A percentile compares a stretch with the other conserved stretches of the same genome.
Conservation (phyloP, 1,140 invertebrate genomes). For the Heliconius eleuchia region DNA sequence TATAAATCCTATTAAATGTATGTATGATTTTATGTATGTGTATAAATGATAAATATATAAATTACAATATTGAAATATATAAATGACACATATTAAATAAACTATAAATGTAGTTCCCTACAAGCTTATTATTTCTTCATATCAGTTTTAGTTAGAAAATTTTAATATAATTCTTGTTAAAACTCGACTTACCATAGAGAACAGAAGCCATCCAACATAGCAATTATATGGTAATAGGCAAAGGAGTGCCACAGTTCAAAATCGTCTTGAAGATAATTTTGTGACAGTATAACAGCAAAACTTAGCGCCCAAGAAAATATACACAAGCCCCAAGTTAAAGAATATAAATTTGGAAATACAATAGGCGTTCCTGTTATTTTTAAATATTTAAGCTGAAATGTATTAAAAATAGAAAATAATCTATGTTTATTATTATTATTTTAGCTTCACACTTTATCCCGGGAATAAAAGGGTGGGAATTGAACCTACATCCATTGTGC, state of each 20-base stretch:
- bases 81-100: no score
- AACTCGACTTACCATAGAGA: conserved; percentile 80
- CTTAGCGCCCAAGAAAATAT: conserved; percentile 84
- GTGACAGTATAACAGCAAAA: conserved; percentile 83
- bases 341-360: conserved; percentile 83
- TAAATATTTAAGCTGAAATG: conserved; percentile 83
- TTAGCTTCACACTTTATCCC: no score
- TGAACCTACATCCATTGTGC: no score
- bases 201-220: conserved; percentile 86
- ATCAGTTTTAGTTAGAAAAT: no score
- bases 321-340: conserved; percentile 83
- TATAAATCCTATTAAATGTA: no score
- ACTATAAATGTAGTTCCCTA: no score
- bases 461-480: no score
- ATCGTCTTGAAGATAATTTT: conserved; percentile 85
- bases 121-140: no score
- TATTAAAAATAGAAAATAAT: not conserved
- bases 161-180: not conserved
- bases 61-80: no score
- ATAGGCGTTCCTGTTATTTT: conserved; percentile 84
- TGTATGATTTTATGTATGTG: no score
- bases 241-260: conserved; percentile 86
- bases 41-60: no score
- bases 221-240: conserved; percentile 86
- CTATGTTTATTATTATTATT: no score